Conservation (phyloP, 2,888 invertebrate species). For the Polydrusus cervinus region DNA sequence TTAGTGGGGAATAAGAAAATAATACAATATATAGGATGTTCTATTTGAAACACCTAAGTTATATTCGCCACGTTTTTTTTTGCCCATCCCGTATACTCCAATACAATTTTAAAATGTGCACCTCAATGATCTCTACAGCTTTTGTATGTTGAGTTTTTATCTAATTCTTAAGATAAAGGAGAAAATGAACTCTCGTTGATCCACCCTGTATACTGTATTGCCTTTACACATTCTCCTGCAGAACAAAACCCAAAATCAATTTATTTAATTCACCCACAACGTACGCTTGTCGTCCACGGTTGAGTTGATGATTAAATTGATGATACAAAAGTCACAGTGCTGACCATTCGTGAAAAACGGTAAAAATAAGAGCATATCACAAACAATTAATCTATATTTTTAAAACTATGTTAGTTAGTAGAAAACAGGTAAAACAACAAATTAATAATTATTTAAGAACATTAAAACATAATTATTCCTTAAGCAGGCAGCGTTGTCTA, state of each 20-base stretch:
- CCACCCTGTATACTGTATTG: background rate
- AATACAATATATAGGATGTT: no score
- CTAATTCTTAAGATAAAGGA: no score
- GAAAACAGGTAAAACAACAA: constrained; percentile 33
- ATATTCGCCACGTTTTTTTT: no score
- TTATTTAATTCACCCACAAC: constrained; percentile 28
- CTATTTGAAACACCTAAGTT: no score
- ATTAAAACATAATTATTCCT: constrained; percentile 23
- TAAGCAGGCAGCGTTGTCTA: constrained; percentile 8
- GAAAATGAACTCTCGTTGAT: no score
- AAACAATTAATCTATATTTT: constrained; percentile 36
- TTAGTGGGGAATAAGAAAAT: no score
- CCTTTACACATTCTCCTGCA: background rate
- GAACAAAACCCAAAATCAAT: constrained; percentile 24
- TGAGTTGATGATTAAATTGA: constrained; percentile 33
- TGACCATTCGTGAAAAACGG: background rate
- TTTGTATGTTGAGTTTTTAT: no score
- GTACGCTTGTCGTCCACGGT: background rate
- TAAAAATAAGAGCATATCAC: constrained; percentile 7
- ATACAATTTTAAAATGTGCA: no score
- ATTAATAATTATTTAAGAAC: constrained; percentile 32
- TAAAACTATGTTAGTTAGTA: constrained; percentile 33
- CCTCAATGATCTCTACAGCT: no score
- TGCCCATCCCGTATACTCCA: no score
- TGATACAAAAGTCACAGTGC: constrained; percentile 16